Base-by-base conservation (phyloP, 2,797 vertebrate species). In the Brachyalestes nurse region DNA sequence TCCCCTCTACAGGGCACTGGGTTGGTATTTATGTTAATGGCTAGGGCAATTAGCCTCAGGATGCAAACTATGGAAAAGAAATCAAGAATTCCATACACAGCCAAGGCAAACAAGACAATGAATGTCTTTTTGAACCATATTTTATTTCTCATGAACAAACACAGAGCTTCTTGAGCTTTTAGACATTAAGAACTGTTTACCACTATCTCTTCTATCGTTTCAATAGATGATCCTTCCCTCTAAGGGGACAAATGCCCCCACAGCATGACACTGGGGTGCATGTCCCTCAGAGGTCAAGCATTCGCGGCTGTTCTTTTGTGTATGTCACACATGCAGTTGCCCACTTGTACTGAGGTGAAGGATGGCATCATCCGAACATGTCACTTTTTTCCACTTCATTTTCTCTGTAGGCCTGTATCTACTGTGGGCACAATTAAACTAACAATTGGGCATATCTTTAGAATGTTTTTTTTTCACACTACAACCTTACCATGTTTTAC, bases 11-110 rank as follows among this genome's bases (percentile, higher is more conserved):
- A 72, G 89, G 86, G 90, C 83, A 87, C 81, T 77, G 87, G 88
- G 87, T 86, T 87, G 85, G 87, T 92, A 88, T 92, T 92, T 92
- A 94, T 94, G 90, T 89, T 91, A 94, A 95, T 93, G 83, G 82
- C 19, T 82, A 53, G 84, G 75, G 87, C 91, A 94, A 94, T 94
- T 94, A 93, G 91, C 86, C 84, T 85, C 82, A 84, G 85, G 88
- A 90, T 91, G 87, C 84, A 85, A 77, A 80, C 76, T 79, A 61
- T 40, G 51, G 25, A 80, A 38, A 12, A 79, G 72, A 84, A 83
- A 88, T 82, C 66, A 42, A 73, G 75, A 62, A 81, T 77, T 66
- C 62, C 21, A 55, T 53, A 75, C 42, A 42, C 57, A 57, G 81
- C 47, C 21, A 61, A 75, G 2, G 40, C 12, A 51, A 77, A 17